These are phyloP conservation scores for Eptesicus fuscus DNA, from an alignment of 2,113 vertebrate genomes.

Conservation along the genomic window DNA sequence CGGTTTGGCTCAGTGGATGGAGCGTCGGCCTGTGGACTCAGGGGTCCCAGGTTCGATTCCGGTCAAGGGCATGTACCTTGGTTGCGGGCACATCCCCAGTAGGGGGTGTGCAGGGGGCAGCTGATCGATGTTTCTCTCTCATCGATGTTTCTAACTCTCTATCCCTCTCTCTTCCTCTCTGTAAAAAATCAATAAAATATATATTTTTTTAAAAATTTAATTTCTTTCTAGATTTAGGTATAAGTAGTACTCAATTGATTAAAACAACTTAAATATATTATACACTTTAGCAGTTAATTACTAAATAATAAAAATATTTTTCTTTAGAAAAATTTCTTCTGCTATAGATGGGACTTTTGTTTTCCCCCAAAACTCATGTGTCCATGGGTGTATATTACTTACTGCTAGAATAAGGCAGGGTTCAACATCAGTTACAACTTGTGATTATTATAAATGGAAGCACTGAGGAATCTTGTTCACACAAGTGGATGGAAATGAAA, in stretches of 20 bases:
- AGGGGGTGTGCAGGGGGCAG: too few species aligned
- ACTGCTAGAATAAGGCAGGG: background rate
- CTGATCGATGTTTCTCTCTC: too few species aligned
- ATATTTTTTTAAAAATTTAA: background rate
- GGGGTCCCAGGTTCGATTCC: too few species aligned
- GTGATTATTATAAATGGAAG: background rate
- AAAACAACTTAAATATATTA: background rate
- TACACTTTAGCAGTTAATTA: background rate
- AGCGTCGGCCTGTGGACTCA: too few species aligned
- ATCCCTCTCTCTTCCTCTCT: too few species aligned
- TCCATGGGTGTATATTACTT: background rate
- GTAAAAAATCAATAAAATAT: too few species aligned
- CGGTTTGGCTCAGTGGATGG: too few species aligned
- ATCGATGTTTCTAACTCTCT: too few species aligned
- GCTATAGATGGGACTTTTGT: background rate
- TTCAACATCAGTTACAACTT: background rate
- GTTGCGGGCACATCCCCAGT: too few species aligned
- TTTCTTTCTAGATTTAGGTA: background rate
- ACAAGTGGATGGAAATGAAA: background rate
- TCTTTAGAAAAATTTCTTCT: background rate
- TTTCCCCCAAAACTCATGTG: background rate
- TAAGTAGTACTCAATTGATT: background rate
- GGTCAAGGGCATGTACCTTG: too few species aligned
- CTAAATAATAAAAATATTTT: background rate
- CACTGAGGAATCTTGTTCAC: background rate